These are phyloP conservation scores for Varroa destructor DNA, from an alignment of 1,140 invertebrate species.

Conservation along the genomic window DNA sequence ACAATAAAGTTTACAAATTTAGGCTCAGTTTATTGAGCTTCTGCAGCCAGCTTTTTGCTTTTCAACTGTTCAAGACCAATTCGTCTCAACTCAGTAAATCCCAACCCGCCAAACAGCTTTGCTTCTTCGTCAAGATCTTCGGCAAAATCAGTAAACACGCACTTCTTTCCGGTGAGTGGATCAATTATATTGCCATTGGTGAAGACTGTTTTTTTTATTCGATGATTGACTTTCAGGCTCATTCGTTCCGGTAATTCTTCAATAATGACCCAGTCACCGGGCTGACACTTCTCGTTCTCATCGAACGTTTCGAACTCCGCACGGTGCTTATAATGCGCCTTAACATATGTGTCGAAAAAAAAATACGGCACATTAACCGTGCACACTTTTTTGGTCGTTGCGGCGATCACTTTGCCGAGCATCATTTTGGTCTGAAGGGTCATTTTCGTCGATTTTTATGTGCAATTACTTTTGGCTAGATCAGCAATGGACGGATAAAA, in stretches of 20 bases:
- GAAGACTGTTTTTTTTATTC: constrained; percentile 35
- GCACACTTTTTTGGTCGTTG: not conserved
- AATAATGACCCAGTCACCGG: constrained; percentile 22
- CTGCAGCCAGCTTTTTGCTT: no score
- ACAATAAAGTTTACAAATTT: no score
- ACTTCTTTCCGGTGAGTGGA: constrained; percentile 34
- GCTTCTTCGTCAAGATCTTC: constrained; percentile 33
- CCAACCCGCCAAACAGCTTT: constrained; percentile 29
- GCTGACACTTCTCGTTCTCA: not conserved
- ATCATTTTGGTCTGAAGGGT: not conserved
- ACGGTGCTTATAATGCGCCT: not conserved
- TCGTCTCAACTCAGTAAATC: not conserved
- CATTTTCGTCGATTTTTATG: no score
- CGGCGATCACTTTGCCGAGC: not conserved
- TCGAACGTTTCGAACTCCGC: not conserved
- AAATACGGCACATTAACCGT: not conserved
- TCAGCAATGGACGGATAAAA: no score
- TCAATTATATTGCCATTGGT: constrained; percentile 34
- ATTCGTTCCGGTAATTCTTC: constrained; percentile 30
- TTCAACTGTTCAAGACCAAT: not conserved
- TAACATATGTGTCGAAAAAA: not conserved
- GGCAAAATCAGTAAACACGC: constrained; percentile 33
- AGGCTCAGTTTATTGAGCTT: no score
- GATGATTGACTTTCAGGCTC: constrained; percentile 32
- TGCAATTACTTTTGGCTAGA: no score